Evolutionary conservation across 2,888 invertebrate genomes (phyloP).

Genomic region (Drosophila sordidapex): DNA sequence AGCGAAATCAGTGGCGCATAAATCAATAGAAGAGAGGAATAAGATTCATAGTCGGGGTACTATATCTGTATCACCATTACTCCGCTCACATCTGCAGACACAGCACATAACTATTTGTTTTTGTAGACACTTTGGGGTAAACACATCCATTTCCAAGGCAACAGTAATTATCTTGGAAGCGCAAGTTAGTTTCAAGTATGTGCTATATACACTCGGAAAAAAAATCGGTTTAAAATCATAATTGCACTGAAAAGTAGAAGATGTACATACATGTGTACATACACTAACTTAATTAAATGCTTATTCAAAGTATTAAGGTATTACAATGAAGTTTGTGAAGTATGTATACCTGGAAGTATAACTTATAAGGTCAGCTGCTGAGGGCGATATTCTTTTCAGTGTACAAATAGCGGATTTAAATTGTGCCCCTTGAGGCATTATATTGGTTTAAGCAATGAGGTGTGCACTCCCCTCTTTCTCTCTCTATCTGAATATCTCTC

Average conservation of each 20-base stretch:
- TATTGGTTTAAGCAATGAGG: neutral
- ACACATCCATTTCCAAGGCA: conserved; percentile 14
- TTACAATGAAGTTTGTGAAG: no score
- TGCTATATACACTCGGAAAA: neutral
- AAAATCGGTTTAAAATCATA: neutral
- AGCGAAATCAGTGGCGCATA: neutral
- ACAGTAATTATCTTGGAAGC: conserved; percentile 35
- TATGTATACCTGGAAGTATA: neutral
- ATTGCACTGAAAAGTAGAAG: neutral
- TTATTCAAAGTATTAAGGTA: neutral
- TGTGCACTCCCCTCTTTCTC: neutral
- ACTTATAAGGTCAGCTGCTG: neutral
- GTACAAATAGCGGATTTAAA: neutral
- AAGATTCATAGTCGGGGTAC: neutral
- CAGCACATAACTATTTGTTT: neutral
- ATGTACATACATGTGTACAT: no score
- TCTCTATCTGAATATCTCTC: neutral
- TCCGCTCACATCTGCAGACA: neutral
- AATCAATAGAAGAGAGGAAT: neutral
- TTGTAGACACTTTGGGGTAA: conserved; percentile 1
- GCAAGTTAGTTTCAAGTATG: conserved; percentile 13
- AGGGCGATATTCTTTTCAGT: neutral
- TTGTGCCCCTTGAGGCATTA: conserved; percentile 15
- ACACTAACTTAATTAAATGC: no score
- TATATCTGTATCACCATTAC: neutral